Conservation (phyloP, 2,113 vertebrate genomes). For the Ginglymostoma cirratum region DNA sequence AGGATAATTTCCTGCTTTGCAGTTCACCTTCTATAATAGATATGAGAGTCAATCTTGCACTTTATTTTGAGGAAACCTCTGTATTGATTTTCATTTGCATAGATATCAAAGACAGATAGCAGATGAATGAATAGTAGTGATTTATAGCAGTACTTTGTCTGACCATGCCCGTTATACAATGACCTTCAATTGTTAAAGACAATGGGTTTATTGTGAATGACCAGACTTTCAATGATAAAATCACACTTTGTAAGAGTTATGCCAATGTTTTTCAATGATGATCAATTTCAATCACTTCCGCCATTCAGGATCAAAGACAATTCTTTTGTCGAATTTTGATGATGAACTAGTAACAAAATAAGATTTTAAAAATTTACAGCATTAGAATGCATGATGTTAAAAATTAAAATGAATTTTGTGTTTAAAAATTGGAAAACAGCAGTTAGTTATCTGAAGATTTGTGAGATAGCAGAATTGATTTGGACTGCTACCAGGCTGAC, state of each 20-base stretch:
- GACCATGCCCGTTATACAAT: constrained; percentile 33
- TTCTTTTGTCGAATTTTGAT: background rate
- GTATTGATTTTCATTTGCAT: constrained; percentile 33
- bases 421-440: background rate
- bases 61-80: constrained; percentile 4
- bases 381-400: background rate
- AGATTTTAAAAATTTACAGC: background rate
- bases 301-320: background rate
- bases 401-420: background rate
- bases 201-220: background rate
- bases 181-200: constrained; percentile 1
- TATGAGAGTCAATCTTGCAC: background rate
- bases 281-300: background rate
- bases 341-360: background rate
- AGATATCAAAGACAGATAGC: background rate
- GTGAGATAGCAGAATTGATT: background rate
- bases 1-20: background rate
- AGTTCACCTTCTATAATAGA: background rate
- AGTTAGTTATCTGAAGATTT: background rate
- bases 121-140: constrained; percentile 25
- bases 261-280: background rate
- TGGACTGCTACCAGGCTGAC: background rate
- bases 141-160: constrained; percentile 13
- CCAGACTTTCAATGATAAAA: background rate
- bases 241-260: background rate